Evolutionary conservation across 2,888 invertebrate genomes (phyloP), one percentile per base, ranked within the genome.

Genomic region (Leptinotarsa haldemani): DNA sequence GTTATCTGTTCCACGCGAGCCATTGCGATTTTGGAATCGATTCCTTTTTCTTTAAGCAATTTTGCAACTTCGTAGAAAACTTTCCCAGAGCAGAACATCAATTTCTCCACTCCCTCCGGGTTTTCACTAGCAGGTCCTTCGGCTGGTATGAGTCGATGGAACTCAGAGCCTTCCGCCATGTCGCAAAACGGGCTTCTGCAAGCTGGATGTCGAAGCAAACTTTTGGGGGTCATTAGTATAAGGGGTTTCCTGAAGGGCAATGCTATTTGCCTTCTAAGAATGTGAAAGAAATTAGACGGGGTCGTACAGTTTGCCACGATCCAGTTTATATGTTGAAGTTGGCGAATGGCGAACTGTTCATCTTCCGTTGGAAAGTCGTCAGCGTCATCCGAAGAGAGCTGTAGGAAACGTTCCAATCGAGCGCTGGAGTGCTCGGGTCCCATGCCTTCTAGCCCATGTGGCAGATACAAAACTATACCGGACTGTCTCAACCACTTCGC

Each of bases 401-500:
- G 98, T 79, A 99, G 90, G 90, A 97, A 97, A 77, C 94, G 90
- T 87, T 97, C 97, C 69, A 95, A 89, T 71, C 97, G 91, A 72
- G 95, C 96, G 73, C 94, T 95, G 0, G 97, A 97, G 87, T 97
- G 97, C 87, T 97, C 97, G 15, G 97, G 97, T 40, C 99, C 99
- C 94, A 86, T 68, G 18, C 99, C 99, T 89, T 99, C 99, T 90
- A 98, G 95, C 75, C 99, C 99, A 85, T 99, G 99, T 20, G 99
- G 99, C 84, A 98, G 91, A 71, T 98, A 90, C 90, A 98, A 91
- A 52, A 98, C 97, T 77, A 99, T 90, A 73, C 98, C 98, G 76
- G 96, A 96, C 90, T 99, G 98, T 72, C 98, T 93, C 80, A 97
- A 95, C 98, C 98, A 99, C 89, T 99, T 99, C 77, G 96, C 94